Conservation (phyloP, 2,113 vertebrate genomes). For the Pteronura brasiliensis region DNA sequence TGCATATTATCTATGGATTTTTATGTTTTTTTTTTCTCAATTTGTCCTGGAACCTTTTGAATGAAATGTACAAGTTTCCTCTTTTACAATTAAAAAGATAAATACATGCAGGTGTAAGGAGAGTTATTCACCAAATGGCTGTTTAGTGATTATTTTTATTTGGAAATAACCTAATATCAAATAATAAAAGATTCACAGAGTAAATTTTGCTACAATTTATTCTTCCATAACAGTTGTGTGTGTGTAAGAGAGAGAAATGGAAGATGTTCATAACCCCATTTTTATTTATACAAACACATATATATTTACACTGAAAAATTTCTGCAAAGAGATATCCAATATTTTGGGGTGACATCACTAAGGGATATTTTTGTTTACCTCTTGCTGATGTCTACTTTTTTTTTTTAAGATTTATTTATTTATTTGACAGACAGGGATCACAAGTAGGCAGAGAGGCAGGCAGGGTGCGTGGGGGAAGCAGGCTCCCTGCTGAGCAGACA, state of each 20-base stretch:
- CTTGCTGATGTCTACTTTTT: not conserved
- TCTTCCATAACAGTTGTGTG: not conserved
- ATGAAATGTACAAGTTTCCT: not conserved
- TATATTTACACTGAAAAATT: not conserved
- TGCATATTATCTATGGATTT: not conserved
- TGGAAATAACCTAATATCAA: constrained; percentile 27
- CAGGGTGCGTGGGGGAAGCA: too few species aligned
- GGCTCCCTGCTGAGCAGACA: too few species aligned
- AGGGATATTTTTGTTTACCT: not conserved
- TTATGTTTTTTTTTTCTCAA: not conserved
- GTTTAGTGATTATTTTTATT: constrained; percentile 21
- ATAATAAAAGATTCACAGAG: not conserved
- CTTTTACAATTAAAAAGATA: not conserved
- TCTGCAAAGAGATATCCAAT: not conserved
- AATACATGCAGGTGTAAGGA: not conserved
- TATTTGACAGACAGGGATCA: too few species aligned
- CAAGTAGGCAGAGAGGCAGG: too few species aligned
- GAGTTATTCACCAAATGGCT: not conserved
- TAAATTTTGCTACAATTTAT: not conserved
- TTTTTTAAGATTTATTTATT: too few species aligned
- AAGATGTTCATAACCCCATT: not conserved
- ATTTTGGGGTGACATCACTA: not conserved
- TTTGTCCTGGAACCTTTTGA: not conserved
- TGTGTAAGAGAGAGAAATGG: not conserved
- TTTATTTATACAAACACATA: not conserved